phyloP scores from a whole-genome alignment of 2,888 invertebrate species.

The Malthinus seriepunctatus region DNA sequence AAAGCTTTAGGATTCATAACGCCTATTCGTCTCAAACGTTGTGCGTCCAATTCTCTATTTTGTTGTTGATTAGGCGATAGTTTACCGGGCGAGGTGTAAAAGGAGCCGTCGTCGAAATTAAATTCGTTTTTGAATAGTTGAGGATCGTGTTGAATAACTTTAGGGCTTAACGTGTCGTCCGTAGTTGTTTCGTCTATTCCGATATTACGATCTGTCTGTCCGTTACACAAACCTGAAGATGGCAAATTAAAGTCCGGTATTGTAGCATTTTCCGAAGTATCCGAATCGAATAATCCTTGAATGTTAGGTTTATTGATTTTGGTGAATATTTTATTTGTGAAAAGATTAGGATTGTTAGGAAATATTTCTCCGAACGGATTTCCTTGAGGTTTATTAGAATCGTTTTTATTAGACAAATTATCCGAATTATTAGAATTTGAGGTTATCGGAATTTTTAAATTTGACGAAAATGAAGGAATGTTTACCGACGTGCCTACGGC shows the following conservation, averaged over 20 bases:
- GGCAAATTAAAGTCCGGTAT: conserved; percentile 32
- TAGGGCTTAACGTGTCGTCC: conserved; percentile 49
- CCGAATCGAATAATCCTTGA: conserved; percentile 40
- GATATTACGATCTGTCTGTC: conserved; percentile 44
- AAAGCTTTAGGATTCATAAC: conserved; percentile 88
- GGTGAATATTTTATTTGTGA: conserved; percentile 73
- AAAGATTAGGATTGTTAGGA: conserved; percentile 61
- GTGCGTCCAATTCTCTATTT: conserved; percentile 71
- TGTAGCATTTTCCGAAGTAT: conserved; percentile 38
- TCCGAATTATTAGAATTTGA: conserved; percentile 16
- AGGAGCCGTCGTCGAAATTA: conserved; percentile 39
- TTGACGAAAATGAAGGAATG: conserved; percentile 47
- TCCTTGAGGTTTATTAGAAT: conserved; percentile 39
- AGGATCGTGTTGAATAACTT: conserved; percentile 48
- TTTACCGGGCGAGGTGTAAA: conserved; percentile 47
- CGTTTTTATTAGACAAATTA: conserved; percentile 23
- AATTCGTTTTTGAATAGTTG: conserved; percentile 50
- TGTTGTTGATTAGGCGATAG: conserved; percentile 49
- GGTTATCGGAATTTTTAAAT: conserved; percentile 47
- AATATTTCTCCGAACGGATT: conserved; percentile 67
- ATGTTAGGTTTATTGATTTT: conserved; percentile 49
- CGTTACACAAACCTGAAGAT: conserved; percentile 41
- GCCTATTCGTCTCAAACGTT: conserved; percentile 75
- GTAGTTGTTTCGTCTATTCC: conserved; percentile 39
- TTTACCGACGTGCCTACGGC: conserved; percentile 37